Percentiles rank a stretch among this genome's conserved stretches.
Conservation (phyloP, 2,797 vertebrate genomes). For the Morus bassanus region DNA sequence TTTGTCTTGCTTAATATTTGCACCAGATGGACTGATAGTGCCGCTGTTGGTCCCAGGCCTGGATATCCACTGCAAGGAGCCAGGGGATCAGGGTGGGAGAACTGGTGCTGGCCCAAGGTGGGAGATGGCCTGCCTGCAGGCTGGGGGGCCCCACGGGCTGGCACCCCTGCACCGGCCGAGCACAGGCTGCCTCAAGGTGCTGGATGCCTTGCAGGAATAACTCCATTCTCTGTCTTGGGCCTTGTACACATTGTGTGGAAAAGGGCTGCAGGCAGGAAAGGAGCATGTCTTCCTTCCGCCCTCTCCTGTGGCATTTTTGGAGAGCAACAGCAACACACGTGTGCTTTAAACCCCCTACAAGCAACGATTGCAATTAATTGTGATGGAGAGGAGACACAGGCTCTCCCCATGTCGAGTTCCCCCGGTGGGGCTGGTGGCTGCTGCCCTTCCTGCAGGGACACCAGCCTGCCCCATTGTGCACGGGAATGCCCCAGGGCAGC, state of each 20-base stretch:
- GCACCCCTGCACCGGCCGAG: rapidly evolving
- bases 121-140: not conserved
- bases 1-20: not conserved
- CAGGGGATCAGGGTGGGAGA: not conserved
- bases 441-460: not conserved
- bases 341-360: not conserved
- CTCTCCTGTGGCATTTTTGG: not conserved
- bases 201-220: not conserved
- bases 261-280: not conserved
- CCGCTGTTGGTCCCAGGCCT: not conserved
- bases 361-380: not conserved
- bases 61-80: not conserved
- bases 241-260: rapidly evolving
- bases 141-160: not conserved
- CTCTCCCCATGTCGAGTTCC: not conserved
- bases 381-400: not conserved
- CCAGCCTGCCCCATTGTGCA: not conserved
- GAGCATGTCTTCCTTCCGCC: not conserved
- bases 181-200: not conserved
- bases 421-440: not conserved
- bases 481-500: not conserved
- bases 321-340: rapidly evolving
- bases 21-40: not conserved
- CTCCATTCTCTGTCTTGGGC: not conserved
- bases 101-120: not conserved